Conservation (phyloP, 23 tunicate species). For the Trididemnum nubilum region DNA sequence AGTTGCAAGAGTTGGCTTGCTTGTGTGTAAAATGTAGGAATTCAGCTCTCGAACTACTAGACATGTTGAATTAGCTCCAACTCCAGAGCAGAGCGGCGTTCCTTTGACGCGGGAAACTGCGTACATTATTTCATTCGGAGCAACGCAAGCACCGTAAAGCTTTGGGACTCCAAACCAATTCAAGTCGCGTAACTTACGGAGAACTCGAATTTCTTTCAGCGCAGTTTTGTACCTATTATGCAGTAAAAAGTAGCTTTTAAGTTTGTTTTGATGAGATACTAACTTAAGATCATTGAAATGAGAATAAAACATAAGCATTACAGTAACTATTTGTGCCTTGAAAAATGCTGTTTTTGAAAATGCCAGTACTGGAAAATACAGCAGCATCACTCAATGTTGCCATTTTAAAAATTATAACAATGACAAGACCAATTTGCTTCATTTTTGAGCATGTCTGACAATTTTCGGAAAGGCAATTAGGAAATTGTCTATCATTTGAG, state of each 20-base stretch:
- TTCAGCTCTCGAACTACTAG: slow-evolving; percentile 28
- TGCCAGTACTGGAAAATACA: too few species aligned
- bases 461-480: too few species aligned
- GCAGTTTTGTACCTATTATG: slow-evolving; percentile 61
- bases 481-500: too few species aligned
- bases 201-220: slow-evolving; percentile 42
- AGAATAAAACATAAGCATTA: too few species aligned
- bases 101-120: slow-evolving; percentile 51
- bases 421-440: too few species aligned
- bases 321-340: too few species aligned
- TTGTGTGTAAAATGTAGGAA: not conserved
- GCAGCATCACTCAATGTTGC: too few species aligned
- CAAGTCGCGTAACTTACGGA: slow-evolving; percentile 15
- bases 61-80: slow-evolving; percentile 43
- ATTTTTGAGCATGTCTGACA: too few species aligned
- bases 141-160: slow-evolving; percentile 53
- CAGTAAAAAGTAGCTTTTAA: not conserved
- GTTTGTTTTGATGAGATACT: too few species aligned
- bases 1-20: slow-evolving; percentile 3
- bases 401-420: too few species aligned
- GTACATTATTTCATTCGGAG: slow-evolving; percentile 16
- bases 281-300: too few species aligned
- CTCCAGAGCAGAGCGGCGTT: slow-evolving; percentile 43
- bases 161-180: slow-evolving; percentile 51
- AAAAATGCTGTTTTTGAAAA: too few species aligned